Conservation (phyloP, 2,888 invertebrate species). For the Hyposoter didymator region DNA sequence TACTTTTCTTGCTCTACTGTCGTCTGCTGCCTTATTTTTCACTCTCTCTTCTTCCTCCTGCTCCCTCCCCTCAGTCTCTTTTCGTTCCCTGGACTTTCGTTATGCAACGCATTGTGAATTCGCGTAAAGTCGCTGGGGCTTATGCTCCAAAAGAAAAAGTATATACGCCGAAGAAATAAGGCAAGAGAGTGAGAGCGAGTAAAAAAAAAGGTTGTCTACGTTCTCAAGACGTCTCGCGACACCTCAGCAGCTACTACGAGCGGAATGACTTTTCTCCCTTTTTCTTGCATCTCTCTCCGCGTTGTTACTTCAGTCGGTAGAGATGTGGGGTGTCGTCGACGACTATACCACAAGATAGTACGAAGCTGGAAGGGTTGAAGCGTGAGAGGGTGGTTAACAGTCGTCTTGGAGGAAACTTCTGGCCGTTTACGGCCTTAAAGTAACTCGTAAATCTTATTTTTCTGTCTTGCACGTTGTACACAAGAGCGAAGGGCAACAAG, state of each 20-base stretch:
- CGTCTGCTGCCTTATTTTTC: neutral
- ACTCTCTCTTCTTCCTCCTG: neutral
- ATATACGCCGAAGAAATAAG: slow-evolving; percentile 67
- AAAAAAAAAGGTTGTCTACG: slow-evolving; percentile 25
- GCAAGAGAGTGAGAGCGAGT: slow-evolving; percentile 64
- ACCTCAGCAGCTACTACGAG: slow-evolving; percentile 31
- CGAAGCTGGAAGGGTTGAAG: neutral
- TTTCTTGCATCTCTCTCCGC: slow-evolving; percentile 24
- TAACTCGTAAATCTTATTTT: slow-evolving; percentile 82
- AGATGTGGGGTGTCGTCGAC: slow-evolving; percentile 64
- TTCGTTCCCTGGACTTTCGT: slow-evolving; percentile 55
- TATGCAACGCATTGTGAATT: slow-evolving; percentile 64
- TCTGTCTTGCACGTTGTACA: slow-evolving; percentile 64
- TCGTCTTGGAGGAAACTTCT: slow-evolving; percentile 79
- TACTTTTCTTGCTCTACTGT: neutral
- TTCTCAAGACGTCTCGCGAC: slow-evolving; percentile 42
- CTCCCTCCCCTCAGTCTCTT: neutral
- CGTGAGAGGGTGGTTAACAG: slow-evolving; percentile 70
- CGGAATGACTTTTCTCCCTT: slow-evolving; percentile 18
- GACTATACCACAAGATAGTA: slow-evolving; percentile 64
- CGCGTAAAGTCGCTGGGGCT: slow-evolving; percentile 65
- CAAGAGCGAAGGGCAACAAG: slow-evolving; percentile 33
- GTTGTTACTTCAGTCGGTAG: slow-evolving; percentile 53
- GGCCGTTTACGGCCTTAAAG: slow-evolving; percentile 80
- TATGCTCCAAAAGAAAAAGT: slow-evolving; percentile 33